Base-by-base conservation (phyloP, 1,140 invertebrate species). In the Hyposmocoma kahamanoa region DNA sequence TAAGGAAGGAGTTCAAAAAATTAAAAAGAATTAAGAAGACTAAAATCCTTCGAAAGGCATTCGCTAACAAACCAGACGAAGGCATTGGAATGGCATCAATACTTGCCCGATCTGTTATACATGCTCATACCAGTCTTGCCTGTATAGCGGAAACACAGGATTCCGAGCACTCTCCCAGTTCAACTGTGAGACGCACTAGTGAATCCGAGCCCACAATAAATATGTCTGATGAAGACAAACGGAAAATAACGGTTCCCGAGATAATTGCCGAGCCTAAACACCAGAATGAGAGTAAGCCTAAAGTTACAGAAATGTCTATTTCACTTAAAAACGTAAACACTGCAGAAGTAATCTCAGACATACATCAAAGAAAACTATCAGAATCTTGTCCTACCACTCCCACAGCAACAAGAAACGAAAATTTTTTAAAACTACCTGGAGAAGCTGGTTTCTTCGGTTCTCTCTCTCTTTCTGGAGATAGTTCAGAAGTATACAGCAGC, bases 41-140 rank as follows among this genome's bases (percentile, higher is more conserved):
- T 2, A 86, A 77, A 22, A 88, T 6, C 11, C n/a, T 90, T 46
- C 82, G 86, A n/a, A 90, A 90, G 59, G 79, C 76, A 6, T 67
- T 77, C 19, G 54, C 57, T n/a, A 72, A 61, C 39, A 88, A 87
- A 47, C 88, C 89, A 54, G 86, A 89, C 0, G 88, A 91, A 61
- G 88, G 89, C 1, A 88, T 88, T 47, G 78, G 85, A 1, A 91
- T 92, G 87, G 90, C 90, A 1, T 89, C 90, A 8, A 84, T 91
- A 45, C 70, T 92, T 17, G 91, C 91, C 1, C 81, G 89, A 51
- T 91, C 90, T 4, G 87, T 92, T 0, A 87, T 90, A 50, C 85
- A 87, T 36, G 87, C 84, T 4, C 90, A 90, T 38, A 88, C 87
- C n/a, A 90, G 87, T 52, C 66, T 92, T 5, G 89, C 90, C 28